Conservation (phyloP, 2,113 vertebrate genomes). For the Nettapus auritus region DNA sequence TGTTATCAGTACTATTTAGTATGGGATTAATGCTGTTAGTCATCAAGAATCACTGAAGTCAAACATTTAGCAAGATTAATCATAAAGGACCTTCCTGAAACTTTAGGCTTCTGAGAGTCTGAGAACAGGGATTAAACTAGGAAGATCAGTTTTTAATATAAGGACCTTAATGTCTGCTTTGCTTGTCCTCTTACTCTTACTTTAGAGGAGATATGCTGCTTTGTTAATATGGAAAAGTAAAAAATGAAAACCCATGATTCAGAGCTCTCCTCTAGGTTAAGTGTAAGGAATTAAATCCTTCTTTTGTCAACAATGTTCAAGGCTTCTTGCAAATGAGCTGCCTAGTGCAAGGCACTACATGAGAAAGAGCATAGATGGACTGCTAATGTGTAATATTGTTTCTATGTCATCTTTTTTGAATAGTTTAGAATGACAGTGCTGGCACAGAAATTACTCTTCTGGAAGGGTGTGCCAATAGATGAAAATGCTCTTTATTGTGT, state of each 20-base stretch:
- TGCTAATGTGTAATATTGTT: not conserved
- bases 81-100: no score
- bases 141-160: not conserved
- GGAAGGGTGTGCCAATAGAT: not conserved
- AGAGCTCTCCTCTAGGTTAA: not conserved
- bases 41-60: not conserved
- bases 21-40: not conserved
- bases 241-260: not conserved
- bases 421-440: not conserved
- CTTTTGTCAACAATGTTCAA: not conserved
- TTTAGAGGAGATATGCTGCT: not conserved
- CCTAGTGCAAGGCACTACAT: not conserved
- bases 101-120: not conserved
- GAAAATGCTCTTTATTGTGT: not conserved
- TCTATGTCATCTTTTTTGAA: not conserved
- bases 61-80: not conserved
- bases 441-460: not conserved
- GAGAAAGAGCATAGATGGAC: not conserved
- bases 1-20: not conserved
- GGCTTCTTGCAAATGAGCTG: not conserved
- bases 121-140: not conserved
- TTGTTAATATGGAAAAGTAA: not conserved
- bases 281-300: not conserved
- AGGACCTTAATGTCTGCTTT: not conserved
- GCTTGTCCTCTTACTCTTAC: not conserved